Evolutionary conservation across 2,797 vertebrate genomes (phyloP).

Genomic region (Melanogrammus aeglefinus): DNA sequence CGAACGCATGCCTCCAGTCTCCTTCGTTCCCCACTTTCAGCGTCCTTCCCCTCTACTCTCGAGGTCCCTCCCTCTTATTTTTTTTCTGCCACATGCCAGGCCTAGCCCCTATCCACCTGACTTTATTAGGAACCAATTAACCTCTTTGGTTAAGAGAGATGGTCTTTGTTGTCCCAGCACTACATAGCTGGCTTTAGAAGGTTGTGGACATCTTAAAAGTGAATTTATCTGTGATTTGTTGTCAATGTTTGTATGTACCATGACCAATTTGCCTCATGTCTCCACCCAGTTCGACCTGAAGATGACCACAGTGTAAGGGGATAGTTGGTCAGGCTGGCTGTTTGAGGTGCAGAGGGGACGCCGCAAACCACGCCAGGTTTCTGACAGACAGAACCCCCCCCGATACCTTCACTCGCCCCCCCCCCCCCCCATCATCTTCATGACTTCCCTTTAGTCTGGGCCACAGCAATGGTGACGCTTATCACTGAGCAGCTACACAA

Average conservation of each 20-base stretch:
- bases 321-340: conserved; percentile 57
- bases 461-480: conserved; percentile 84
- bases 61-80: conserved; percentile 52
- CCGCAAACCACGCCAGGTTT: conserved; percentile 64
- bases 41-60: conserved; percentile 34
- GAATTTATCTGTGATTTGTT: not conserved
- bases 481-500: conserved; percentile 86
- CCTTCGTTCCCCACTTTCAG: conserved; percentile 61
- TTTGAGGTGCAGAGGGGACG: conserved; percentile 67
- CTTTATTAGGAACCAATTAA: conserved; percentile 30
- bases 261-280: conserved; percentile 4
- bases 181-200: not conserved
- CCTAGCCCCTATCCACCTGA: conserved; percentile 46
- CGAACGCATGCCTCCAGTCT: conserved; percentile 52
- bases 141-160: not conserved
- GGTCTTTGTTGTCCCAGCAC: not conserved
- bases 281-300: conserved; percentile 26
- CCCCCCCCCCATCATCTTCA: conserved; percentile 40
- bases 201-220: not conserved
- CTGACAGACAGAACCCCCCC: conserved; percentile 40
- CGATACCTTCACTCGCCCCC: not conserved
- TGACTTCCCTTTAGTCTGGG: conserved; percentile 42
- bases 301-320: conserved; percentile 51
- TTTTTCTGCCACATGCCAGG: conserved; percentile 32
- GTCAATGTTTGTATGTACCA: not conserved